Conservation (phyloP, 2,113 vertebrate species). For the Misgurnus mizolepis region DNA sequence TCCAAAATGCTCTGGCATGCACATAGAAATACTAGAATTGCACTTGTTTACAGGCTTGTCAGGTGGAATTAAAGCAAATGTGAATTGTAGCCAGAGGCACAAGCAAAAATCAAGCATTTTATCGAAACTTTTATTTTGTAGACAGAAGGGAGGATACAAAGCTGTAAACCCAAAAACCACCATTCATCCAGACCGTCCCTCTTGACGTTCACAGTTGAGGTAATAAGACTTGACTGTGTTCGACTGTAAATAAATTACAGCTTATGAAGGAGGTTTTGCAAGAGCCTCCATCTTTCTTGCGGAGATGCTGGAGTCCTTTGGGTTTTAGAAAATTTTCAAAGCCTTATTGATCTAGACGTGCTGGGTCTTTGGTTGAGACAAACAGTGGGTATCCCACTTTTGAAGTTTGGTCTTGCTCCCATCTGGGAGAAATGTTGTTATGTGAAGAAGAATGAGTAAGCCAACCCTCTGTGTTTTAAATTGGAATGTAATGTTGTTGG, state of each 20-base stretch:
- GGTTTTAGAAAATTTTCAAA: conserved; percentile 55
- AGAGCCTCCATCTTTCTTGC: conserved; percentile 20
- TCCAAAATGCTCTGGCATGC: background rate
- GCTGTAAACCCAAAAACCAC: conserved; percentile 60
- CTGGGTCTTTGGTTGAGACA: conserved; percentile 35
- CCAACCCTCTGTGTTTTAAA: conserved; percentile 7
- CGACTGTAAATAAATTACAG: conserved; percentile 67
- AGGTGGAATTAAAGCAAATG: conserved; percentile 16
- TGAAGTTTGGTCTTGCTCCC: conserved; percentile 42
- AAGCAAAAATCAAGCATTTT: conserved; percentile 69
- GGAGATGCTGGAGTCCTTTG: conserved; percentile 42
- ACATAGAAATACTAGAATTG: background rate
- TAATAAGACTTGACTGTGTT: conserved; percentile 69
- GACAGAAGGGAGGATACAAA: conserved; percentile 64
- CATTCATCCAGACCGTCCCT: conserved; percentile 65
- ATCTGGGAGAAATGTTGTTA: conserved; percentile 22
- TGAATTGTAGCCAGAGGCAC: conserved; percentile 65
- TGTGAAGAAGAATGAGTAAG: background rate
- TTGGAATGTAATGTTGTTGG: conserved; percentile 17
- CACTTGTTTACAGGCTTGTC: background rate
- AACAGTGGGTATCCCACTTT: conserved; percentile 35
- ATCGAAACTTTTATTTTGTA: conserved; percentile 72
- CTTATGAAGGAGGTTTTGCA: conserved; percentile 26
- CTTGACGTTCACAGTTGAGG: conserved; percentile 57
- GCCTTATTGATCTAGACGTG: conserved; percentile 59